Base-by-base conservation (phyloP, 2,888 invertebrate species). In the Cinara cedri region DNA sequence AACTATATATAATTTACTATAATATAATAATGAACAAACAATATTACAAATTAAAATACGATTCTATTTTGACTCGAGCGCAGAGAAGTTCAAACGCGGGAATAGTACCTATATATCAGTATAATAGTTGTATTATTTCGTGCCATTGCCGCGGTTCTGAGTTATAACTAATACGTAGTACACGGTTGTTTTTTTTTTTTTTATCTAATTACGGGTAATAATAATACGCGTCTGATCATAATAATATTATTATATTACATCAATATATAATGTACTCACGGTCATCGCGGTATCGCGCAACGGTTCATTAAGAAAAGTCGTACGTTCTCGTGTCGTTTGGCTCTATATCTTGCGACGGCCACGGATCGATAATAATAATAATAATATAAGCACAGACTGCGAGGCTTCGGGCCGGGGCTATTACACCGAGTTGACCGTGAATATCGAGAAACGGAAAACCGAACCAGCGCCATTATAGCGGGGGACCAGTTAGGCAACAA, bases 391-490 rank as follows among this genome's bases (percentile, higher is more conserved):
- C 14, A 24, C n/a, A 63, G 51, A 62, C 46, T 16, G 14, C 16
- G 21, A 74, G 54, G 21, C 54, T 74, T 54, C 63, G 63, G 63
- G 16, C 13, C 54, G 42, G 44, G 9, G 54, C 42, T 65, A 65
- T 51, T 74, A 54, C 42, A 65, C 13, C 6, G 42, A 14, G 63
- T 54, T 63, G 63, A 42, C 57, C 78, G 60, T 68, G 68, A 70
- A 78, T 62, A 34, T 34, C n/a, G n/a, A 62, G 63, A 26, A n/a
- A 24, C 14, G 8, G 42, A 68, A 49, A 57, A 76, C 44, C 46
- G 68, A 55, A 68, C 21, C 34, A 62, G 14, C 62, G 49, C 72
- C 51, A 72, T 72, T 34, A 62, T 34, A 62, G 34, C 16, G 51
- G 34, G 34, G 21, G 21, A 63, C 63, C 49, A 62, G 63, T 51